A percentile compares a stretch with the other conserved stretches of the same genome.
Conservation (phyloP, 2,113 vertebrate genomes). For the Gnathonemus echidnorhynchus region DNA sequence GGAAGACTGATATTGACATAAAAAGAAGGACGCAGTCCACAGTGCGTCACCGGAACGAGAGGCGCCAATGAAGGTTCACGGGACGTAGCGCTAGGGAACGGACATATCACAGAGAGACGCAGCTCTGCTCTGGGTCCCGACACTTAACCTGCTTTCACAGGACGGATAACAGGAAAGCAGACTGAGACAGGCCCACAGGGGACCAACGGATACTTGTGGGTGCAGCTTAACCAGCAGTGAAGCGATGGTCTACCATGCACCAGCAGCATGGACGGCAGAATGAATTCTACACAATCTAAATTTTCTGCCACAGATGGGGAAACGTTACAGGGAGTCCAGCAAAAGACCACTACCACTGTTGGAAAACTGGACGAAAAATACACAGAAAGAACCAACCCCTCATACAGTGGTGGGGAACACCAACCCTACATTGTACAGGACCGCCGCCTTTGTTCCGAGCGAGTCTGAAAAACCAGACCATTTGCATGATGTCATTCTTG, state of each 20-base stretch:
- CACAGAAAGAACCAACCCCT: neutral
- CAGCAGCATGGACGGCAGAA: neutral
- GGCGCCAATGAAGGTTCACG: neutral
- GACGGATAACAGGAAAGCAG: neutral
- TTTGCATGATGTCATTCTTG: neutral
- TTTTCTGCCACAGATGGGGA: neutral
- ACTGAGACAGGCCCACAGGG: neutral
- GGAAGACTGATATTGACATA: conserved; percentile 20
- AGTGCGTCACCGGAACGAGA: neutral
- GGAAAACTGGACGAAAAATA: neutral
- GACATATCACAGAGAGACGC: neutral
- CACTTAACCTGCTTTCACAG: neutral
- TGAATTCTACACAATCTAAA: neutral
- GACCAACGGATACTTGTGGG: neutral
- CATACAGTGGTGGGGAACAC: neutral
- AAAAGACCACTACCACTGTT: neutral
- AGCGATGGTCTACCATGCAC: neutral
- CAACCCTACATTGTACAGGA: neutral
- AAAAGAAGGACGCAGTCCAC: neutral
- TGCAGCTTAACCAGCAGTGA: neutral
- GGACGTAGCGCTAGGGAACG: neutral
- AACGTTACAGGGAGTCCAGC: neutral
- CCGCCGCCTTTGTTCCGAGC: no score
- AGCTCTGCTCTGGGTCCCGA: neutral
- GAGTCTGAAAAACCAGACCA: neutral